phyloP scores from a whole-genome alignment of 2,888 invertebrate species.

The Penaeus monodon region DNA sequence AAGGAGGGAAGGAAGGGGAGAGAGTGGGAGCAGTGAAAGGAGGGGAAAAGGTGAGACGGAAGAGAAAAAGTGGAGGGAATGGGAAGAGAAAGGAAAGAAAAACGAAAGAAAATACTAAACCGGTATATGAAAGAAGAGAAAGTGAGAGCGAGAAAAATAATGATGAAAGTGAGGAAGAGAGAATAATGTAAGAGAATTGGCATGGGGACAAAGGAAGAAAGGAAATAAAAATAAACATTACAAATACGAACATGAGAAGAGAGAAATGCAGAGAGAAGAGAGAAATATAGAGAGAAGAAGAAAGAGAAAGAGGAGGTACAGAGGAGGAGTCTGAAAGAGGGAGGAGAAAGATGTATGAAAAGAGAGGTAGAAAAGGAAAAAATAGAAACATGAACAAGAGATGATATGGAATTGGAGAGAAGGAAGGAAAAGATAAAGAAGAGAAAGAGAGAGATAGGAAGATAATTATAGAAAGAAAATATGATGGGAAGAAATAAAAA shows the following conservation, averaged over 20 bases:
- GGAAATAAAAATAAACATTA: too few relatives aligned
- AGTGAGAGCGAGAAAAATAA: too few relatives aligned
- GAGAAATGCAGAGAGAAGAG: too few relatives aligned
- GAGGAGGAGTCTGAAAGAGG: neutral
- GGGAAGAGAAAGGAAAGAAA: neutral
- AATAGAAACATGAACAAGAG: too few relatives aligned
- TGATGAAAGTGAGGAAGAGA: too few relatives aligned
- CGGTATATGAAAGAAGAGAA: too few relatives aligned
- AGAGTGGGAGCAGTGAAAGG: neutral
- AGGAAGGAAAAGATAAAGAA: neutral
- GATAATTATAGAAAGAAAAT: neutral
- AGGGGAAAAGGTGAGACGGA: neutral
- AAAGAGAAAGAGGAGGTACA: neutral
- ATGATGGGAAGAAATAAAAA: neutral
- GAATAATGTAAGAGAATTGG: too few relatives aligned
- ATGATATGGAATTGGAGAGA: neutral
- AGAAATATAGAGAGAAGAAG: neutral
- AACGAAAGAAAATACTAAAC: too few relatives aligned
- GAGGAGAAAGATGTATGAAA: neutral
- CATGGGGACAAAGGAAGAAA: too few relatives aligned
- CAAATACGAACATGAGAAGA: too few relatives aligned
- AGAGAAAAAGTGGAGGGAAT: neutral
- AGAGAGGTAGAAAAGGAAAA: too few relatives aligned
- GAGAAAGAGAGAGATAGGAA: neutral
- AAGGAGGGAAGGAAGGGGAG: neutral